phyloP scores from a whole-genome alignment of 2,113 vertebrate species.

The Chamaea fasciata region DNA sequence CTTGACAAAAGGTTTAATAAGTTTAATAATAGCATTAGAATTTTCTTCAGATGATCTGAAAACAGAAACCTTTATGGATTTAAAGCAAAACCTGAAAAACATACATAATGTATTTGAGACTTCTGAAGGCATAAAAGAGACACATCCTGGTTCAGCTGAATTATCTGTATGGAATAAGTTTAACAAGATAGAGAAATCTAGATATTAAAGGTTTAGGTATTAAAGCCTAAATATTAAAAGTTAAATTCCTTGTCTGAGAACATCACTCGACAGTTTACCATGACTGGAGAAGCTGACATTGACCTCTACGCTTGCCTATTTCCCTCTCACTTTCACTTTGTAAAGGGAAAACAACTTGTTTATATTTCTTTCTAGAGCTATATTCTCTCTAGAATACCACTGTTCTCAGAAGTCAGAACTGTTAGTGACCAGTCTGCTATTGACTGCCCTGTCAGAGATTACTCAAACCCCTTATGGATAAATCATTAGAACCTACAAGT shows the following conservation, averaged over 20 bases:
- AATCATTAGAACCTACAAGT: background rate
- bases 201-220: background rate
- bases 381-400: background rate
- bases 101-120: background rate
- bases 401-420: background rate
- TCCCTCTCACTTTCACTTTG: background rate
- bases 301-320: background rate
- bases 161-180: background rate
- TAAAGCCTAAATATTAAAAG: background rate
- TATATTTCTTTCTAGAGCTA: background rate
- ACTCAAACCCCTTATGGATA: background rate
- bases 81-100: background rate
- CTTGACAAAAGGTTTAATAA: background rate
- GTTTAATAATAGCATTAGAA: background rate
- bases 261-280: background rate
- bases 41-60: background rate
- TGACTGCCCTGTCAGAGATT: background rate
- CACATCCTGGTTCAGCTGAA: background rate
- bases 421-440: background rate
- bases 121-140: background rate
- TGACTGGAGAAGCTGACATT: background rate
- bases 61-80: background rate
- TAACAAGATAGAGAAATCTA: background rate
- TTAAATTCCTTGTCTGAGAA: background rate
- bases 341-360: background rate